Evolutionary conservation across 2,113 vertebrate species (phyloP), one percentile per base, ranked within the genome.

Genomic region (Serilophus lunatus): DNA sequence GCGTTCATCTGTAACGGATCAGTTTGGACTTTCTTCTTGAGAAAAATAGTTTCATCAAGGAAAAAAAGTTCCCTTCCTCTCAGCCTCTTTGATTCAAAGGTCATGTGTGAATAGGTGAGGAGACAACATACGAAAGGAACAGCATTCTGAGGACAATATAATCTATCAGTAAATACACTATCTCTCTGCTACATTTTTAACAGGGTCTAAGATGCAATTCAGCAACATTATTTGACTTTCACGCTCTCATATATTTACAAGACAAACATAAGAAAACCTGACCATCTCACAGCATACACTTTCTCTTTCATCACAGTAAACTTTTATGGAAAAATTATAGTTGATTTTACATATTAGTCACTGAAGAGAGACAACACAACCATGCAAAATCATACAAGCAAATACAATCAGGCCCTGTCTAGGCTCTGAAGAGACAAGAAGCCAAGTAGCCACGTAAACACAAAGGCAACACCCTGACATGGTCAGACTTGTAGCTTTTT

Each of bases 401-500:
- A 44, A 66, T 22, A 56, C 25, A 82, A 63, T n/a, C 28, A 85
- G 18, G 50, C 5, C n/a, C n/a, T 70, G n/a, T 14, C 31, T 70
- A 12, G 44, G 65, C 51, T 88, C 38, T 71, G 25, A n/a, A 42
- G 25, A 10, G 38, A 47, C 0, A 0, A 69, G 50, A 72, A 92
- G 38, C 29, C 49, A 89, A 60, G 13, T 1, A 72, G 36, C 18
- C 38, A 36, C 19, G 50, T 3, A 22, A 50, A 19, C 31, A 18
- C 8, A 42, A 79, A 86, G 49, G 15, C 33, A 86, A 82, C 31
- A 77, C 50, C 69, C 20, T 24, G 35, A 19, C 24, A 42, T 4
- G 65, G 50, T 8, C 53, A 76, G 29, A 65, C 31, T 36, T 0
- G 0, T 26, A 40, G 65, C 22, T 42, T 28, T 74, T 61, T 61